A percentile compares a stretch with the other conserved stretches of the same genome.
Conservation (phyloP, 2,797 vertebrate species). For the Poecilia velifera region DNA sequence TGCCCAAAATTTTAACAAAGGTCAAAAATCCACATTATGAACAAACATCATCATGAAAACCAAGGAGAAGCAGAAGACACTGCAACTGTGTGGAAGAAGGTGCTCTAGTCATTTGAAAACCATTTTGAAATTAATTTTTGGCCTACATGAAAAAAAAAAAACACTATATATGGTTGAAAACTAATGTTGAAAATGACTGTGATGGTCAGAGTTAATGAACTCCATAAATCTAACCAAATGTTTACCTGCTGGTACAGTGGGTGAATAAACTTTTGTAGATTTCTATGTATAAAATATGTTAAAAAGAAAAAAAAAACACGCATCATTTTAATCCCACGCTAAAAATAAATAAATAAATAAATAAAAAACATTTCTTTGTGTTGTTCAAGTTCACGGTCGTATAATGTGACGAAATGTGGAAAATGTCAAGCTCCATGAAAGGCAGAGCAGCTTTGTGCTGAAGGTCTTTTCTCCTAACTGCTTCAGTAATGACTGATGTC, state of each 20-base stretch:
- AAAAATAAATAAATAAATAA: not conserved
- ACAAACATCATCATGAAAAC: not conserved
- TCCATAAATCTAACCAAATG: not conserved
- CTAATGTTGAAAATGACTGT: not conserved
- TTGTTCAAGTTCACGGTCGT: not conserved
- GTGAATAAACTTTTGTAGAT: not conserved
- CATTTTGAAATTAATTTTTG: not conserved
- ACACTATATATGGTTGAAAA: not conserved
- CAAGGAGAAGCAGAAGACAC: not conserved
- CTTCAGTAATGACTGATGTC: constrained; percentile 38
- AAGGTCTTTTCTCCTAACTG: constrained; percentile 22
- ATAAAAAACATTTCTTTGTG: not conserved
- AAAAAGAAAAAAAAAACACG: too few species aligned
- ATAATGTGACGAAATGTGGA: not conserved
- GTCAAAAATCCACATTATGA: not conserved
- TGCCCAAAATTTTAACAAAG: not conserved
- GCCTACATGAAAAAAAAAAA: not conserved
- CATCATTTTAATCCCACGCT: not conserved
- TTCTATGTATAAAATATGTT: not conserved
- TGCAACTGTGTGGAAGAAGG: not conserved
- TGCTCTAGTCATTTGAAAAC: not conserved
- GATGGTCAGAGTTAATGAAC: not conserved
- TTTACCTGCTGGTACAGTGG: not conserved
- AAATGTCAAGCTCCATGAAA: not conserved
- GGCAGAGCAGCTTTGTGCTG: not conserved